Evolutionary conservation across 53 echinoderm and acorn worm genomes (phyloP), one percentile per base, ranked within the genome.

Genomic region (Holothuria scabra): DNA sequence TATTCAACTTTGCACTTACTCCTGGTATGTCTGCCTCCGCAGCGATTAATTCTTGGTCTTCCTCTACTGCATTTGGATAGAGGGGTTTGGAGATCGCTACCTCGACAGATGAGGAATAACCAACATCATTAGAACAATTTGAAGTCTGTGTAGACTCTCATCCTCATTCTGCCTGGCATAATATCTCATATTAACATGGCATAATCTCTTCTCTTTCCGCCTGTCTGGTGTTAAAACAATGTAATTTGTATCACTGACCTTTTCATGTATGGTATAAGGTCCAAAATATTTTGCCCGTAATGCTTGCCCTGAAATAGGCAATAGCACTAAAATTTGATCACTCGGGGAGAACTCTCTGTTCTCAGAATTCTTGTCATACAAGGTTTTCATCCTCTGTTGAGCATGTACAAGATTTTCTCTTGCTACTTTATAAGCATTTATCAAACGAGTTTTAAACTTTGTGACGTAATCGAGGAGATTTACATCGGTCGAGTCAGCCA

Each of bases 201-300:
- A 89, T 0, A 93, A 59, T 9, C 83, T 66, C 12, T 58, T 85
- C 6, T 32, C 10, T 65, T 86, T 93, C 31, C 60, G 59, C 56
- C 93, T 59, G 60, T 65, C 90, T 4, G 93, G 93, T 8, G 90
- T 93, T 1, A 26, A 16, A 5, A 93, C 65, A 22, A 86, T 13
- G 12, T 48, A 48, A 48, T 48, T 48, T 4, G 87, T 60, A 56
- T 87, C 82, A 79, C 71, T 80, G 18, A 65, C 38, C 59, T 86
- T 90, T 56, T 57, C 22, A 19, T 83, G 76, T 4, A 91, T 46
- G 1, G 28, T 81, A 87, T 86, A 90, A 26, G 90, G 90, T 13
- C 91, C 91, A 83, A 55, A 61, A 79, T 75, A 91, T 12, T 65
- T 74, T 22, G 91, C 91, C 22, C 65, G 66, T 21, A 91, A 52